These are phyloP conservation scores for Pollicipes pollicipes DNA, from an alignment of 1,140 invertebrate species.

Conservation along the genomic window DNA sequence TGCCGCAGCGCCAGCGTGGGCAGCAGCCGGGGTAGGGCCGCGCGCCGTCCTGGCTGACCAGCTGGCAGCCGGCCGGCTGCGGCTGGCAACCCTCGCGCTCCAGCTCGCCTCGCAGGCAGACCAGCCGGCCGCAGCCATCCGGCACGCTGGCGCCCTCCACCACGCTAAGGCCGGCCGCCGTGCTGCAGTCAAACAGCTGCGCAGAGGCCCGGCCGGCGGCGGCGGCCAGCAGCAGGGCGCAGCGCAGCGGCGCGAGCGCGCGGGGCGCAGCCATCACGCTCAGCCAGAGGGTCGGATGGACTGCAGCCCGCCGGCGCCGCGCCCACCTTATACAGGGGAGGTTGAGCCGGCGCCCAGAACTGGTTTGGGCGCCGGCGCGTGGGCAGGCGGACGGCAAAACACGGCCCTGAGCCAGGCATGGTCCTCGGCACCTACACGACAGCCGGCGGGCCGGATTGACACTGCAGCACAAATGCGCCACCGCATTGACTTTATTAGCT, in stretches of 20 bases:
- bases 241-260: background rate
- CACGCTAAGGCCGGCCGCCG: background rate
- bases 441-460: too few species aligned
- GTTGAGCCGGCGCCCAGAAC: too few species aligned
- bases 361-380: too few species aligned
- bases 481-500: too few species aligned
- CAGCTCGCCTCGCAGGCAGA: conserved; percentile 4
- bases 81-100: too few species aligned
- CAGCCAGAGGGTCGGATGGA: background rate
- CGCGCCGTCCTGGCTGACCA: background rate
- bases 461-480: too few species aligned
- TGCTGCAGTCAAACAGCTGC: background rate
- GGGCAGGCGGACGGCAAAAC: too few species aligned
- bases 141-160: background rate
- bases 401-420: too few species aligned
- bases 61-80: conserved; percentile 1
- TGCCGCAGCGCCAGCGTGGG: background rate
- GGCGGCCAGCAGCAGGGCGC: background rate
- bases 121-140: conserved; percentile 7
- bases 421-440: too few species aligned
- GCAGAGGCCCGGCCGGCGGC: too few species aligned
- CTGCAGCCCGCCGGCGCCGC: background rate
- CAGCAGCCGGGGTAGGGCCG: background rate
- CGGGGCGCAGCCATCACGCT: background rate
- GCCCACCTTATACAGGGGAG: background rate